Conservation (phyloP, 1,140 invertebrate genomes). For the Brachionus paranguensis region DNA sequence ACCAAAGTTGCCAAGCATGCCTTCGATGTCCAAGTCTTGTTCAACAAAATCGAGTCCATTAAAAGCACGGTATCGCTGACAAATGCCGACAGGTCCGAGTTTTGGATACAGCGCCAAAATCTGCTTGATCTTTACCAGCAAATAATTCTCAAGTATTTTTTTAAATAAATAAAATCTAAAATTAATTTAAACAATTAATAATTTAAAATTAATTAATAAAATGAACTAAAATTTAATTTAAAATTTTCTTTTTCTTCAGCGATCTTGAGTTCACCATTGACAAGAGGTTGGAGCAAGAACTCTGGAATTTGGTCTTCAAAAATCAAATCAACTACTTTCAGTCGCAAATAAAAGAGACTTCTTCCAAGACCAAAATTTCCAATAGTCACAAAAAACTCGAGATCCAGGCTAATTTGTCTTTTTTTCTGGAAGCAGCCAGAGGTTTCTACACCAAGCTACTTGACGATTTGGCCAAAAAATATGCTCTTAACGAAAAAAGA, state of each 20-base stretch:
- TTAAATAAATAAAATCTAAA: too few relatives aligned
- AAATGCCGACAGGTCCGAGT: constrained; percentile 15
- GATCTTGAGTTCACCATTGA: constrained; percentile 31
- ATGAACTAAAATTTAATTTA: neutral
- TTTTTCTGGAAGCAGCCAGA: constrained; percentile 14
- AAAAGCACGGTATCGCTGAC: neutral
- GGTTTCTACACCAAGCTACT: constrained; percentile 26
- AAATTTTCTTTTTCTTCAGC: neutral
- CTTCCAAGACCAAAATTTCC: neutral
- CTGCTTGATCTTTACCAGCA: constrained; percentile 24
- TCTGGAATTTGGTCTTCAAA: constrained; percentile 38
- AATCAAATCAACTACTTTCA: constrained; percentile 34
- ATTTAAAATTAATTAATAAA: neutral
- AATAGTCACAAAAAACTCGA: neutral
- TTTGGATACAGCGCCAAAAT: constrained; percentile 38
- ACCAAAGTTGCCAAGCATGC: neutral
- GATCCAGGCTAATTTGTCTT: neutral
- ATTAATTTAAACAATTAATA: neutral
- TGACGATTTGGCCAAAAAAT: neutral
- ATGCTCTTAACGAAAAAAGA: neutral
- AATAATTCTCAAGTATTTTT: constrained; percentile 25
- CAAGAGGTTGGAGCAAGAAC: constrained; percentile 25
- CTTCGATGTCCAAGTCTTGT: neutral
- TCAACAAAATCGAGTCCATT: constrained; percentile 27
- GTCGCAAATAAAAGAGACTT: constrained; percentile 22